phyloP scores from a whole-genome alignment of 2,888 invertebrate species.

The Scaptomyza cyrtandrae region DNA sequence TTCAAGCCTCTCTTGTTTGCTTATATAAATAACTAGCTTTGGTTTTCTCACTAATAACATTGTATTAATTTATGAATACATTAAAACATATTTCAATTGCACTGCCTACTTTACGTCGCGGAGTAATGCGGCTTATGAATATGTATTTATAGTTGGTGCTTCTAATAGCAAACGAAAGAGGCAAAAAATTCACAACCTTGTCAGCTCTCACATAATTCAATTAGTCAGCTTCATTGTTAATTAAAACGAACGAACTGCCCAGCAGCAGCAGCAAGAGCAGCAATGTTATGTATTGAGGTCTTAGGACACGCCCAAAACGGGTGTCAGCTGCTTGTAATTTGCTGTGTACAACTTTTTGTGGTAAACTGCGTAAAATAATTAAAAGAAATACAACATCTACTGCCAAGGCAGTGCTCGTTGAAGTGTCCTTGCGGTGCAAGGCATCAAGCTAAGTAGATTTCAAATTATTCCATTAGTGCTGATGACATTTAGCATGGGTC shows the following conservation, averaged over 20 bases:
- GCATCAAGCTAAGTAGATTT: conserved; percentile 73
- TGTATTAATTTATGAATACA: conserved; percentile 4
- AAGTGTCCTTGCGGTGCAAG: conserved; percentile 49
- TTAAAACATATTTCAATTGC: conserved; percentile 5
- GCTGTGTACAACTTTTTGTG: conserved; percentile 42
- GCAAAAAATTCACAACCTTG: conserved; percentile 9
- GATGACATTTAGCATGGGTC: conserved; percentile 68
- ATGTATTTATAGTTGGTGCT: conserved; percentile 16
- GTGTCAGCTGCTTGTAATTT: conserved; percentile 43
- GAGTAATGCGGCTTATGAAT: neutral
- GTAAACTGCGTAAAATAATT: conserved; percentile 73
- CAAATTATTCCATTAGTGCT: conserved; percentile 79
- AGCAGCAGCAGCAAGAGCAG: neutral
- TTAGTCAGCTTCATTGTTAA: conserved; percentile 64
- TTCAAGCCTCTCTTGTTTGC: no score
- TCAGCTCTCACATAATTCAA: conserved; percentile 58
- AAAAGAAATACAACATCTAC: conserved; percentile 66
- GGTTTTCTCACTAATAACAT: conserved; percentile 5
- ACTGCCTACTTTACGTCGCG: conserved; percentile 31
- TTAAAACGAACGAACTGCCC: conserved; percentile 48
- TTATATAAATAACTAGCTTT: neutral
- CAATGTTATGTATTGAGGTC: conserved; percentile 22
- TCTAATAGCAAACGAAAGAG: conserved; percentile 3
- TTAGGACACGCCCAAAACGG: conserved; percentile 48
- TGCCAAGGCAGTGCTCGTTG: conserved; percentile 14